Evolutionary conservation across 2,797 vertebrate genomes (phyloP), one percentile per base, ranked within the genome.

Genomic region (Orestias chungarensis): DNA sequence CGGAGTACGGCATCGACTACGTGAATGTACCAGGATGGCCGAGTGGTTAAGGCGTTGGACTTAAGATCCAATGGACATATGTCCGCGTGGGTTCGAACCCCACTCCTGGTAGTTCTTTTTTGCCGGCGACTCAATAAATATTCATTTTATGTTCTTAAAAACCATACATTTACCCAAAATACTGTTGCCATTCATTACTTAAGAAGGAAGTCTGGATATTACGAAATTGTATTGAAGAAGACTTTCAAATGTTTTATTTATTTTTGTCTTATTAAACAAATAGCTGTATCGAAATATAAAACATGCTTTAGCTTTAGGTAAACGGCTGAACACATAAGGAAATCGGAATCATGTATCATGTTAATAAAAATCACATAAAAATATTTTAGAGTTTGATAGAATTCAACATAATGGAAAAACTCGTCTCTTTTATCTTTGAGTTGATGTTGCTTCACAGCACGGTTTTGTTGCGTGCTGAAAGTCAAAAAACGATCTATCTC

Each of bases 31-130:
- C 94, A 95, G 94, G 95, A 95, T 95, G 95, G 94, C 94, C 95
- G 94, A 95, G 94, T 95, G 95, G 95, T 95, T 95, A 95, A 95
- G 95, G 94, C 95, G 94, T 95, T 95, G 95, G 94, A 95, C 94
- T 95, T 95, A 95, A 95, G 94, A 95, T 95, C 95, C 95, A 95
- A 95, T 95, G 95, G 95, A 94, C 93, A 87, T 90, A 90, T 94
- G 94, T 95, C 94, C 93, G 94, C 94, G 95, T 95, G 95, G 95
- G 94, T 95, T 95, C 94, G 94, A 95, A 95, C 95, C 95, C 94
- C 95, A 95, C 94, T 95, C 93, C 94, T 95, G 94, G 95, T 95
- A 93, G 0, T 0, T 2, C 0, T 0, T 0, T 88, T 92, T 93
- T 68, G 38, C 8, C 11, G 10, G 17, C 9, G 3, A 29, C 11